phyloP scores from a whole-genome alignment of 64 coral and sea anemone genomes.

The Orbicella faveolata region DNA sequence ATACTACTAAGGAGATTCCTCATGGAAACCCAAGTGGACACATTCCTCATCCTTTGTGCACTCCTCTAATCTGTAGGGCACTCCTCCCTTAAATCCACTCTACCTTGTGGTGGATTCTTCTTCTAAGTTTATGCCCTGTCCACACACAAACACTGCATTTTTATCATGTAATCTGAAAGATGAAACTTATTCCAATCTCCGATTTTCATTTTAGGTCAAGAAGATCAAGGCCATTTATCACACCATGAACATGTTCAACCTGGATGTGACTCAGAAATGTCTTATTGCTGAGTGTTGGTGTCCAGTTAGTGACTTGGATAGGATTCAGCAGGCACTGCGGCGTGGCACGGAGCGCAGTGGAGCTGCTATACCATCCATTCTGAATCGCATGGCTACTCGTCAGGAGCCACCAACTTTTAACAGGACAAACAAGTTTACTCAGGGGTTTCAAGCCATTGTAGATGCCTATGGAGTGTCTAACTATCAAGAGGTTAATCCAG shows the following conservation, averaged over 20 bases:
- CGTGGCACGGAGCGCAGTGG: constrained; percentile 96
- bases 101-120: not conserved
- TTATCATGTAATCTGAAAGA: too few species aligned
- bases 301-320: constrained; percentile 93
- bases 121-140: constrained; percentile 80
- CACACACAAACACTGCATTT: constrained; percentile 48
- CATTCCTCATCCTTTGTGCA: too few species aligned
- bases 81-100: too few species aligned
- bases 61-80: too few species aligned
- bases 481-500: constrained; percentile 99
- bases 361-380: constrained; percentile 90
- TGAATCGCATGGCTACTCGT: constrained; percentile 93
- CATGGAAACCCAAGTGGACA: too few species aligned
- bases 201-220: constrained; percentile 70
- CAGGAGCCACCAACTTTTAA: constrained; percentile 96
- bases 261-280: constrained; percentile 99
- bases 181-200: not conserved
- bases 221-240: constrained; percentile 99
- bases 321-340: constrained; percentile 86
- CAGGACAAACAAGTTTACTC: constrained; percentile 95
- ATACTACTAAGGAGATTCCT: too few species aligned
- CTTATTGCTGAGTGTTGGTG: constrained; percentile 99
- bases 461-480: constrained; percentile 99
- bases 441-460: constrained; percentile 94
- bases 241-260: constrained; percentile 99